phyloP scores from a whole-genome alignment of 2,113 vertebrate species.

The Cynopterus brachyotis region DNA sequence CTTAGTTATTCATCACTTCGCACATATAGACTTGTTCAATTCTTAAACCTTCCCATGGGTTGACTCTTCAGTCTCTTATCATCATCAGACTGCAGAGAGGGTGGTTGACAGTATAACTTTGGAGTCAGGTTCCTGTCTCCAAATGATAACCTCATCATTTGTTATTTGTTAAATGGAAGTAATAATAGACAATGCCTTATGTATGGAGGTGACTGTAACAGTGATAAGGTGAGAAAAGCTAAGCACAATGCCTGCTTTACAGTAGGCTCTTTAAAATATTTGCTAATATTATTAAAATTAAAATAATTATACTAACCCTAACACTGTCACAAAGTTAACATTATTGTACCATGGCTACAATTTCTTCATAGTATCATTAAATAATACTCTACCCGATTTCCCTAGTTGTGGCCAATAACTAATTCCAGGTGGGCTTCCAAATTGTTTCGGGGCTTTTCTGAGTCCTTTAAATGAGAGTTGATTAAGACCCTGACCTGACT shows the following conservation, averaged over 20 bases:
- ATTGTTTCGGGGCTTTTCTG: background rate
- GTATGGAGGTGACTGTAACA: background rate
- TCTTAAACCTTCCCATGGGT: background rate
- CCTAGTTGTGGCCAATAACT: background rate
- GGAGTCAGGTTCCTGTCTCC: background rate
- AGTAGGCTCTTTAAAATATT: background rate
- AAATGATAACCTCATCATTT: background rate
- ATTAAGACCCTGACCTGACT: background rate
- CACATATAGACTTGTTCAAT: background rate
- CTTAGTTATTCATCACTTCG: background rate
- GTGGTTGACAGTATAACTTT: background rate
- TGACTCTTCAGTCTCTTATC: background rate
- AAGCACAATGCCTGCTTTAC: background rate
- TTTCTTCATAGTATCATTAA: background rate
- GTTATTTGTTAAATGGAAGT: background rate
- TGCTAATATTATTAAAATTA: background rate
- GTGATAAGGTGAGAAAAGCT: background rate
- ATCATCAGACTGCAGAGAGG: background rate
- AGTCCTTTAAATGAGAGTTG: background rate
- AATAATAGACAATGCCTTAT: background rate
- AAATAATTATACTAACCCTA: background rate
- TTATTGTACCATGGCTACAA: background rate
- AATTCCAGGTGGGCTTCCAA: background rate
- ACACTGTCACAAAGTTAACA: background rate
- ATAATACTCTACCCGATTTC: background rate